Evolutionary conservation across 2,797 vertebrate species (phyloP).

Genomic region (Eulemur rubriventer): DNA sequence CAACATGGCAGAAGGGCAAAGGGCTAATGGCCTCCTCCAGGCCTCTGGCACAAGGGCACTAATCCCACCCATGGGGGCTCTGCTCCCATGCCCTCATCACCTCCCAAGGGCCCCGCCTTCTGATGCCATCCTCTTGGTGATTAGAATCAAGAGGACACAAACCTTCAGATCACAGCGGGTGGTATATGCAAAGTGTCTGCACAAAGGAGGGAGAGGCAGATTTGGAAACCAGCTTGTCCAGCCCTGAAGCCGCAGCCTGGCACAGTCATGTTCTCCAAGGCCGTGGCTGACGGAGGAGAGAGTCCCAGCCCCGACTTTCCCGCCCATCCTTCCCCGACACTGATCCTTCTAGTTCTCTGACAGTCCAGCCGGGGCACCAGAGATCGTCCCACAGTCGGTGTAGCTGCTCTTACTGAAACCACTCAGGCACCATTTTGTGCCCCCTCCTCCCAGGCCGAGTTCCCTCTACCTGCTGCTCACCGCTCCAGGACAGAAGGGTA

Average conservation of each 20-base stretch:
- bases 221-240: background rate
- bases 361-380: background rate
- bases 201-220: background rate
- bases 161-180: background rate
- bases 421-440: rapidly evolving
- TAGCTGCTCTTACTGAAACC: background rate
- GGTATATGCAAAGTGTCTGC: too few relatives aligned
- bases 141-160: background rate
- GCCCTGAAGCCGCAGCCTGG: too few relatives aligned
- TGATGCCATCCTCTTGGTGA: background rate
- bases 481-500: background rate
- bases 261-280: background rate
- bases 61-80: background rate
- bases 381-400: background rate
- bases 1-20: background rate
- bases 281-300: background rate
- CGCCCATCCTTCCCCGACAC: background rate
- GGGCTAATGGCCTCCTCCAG: background rate
- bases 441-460: background rate
- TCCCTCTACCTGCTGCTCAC: background rate
- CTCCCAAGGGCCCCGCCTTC: background rate
- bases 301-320: rapidly evolving
- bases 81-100: background rate
- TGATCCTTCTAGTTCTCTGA: background rate
- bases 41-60: background rate